Evolutionary conservation across 2,797 vertebrate species (phyloP), one percentile per base, ranked within the genome.

Genomic region (Parotocinclus haroldoi): DNA sequence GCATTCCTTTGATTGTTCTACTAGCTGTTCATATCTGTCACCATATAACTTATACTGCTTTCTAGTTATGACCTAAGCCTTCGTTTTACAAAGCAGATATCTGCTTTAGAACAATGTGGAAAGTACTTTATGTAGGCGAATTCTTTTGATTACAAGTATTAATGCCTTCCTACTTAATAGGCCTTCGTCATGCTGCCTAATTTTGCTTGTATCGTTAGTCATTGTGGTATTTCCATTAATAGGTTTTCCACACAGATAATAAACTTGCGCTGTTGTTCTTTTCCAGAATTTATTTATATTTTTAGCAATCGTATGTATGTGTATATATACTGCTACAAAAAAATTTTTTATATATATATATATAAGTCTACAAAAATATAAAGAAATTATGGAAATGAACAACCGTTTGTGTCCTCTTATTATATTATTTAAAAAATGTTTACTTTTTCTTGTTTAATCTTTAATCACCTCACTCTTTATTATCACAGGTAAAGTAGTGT

Each of bases 21-120:
- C 52, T 69, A 66, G 66, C 66, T 77, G 58, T 74, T 58, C 42
- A 66, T 39, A 14, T n/a, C 14, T 57, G 10, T 62, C 27, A 58
- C 37, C 67, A 49, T 48, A 68, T 55, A 66, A 59, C 79, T 86
- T 75, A 79, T 85, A 81, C 81, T 80, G 67, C 69, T n/a, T 62
- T 73, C 27, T 73, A 72, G 82, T 82, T 85, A 82, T 71, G 81
- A 75, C 74, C 75, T 68, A 71, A 71, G 65, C 53, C 68, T 57
- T 62, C 19, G 2, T 63, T 63, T 74, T 49, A 63, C 51, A 66
- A 44, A 14, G 40, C 49, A 51, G 39, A 18, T 10, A 18, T 55
- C 42, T 57, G 63, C 63, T 64, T 63, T 54, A 39, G 37, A 50
- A 58, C 58, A 44, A 42, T 16, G 49, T n/a, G 67, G 76, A 77